Conservation (phyloP, 2,888 invertebrate species). For the Cheilosia pagana region DNA sequence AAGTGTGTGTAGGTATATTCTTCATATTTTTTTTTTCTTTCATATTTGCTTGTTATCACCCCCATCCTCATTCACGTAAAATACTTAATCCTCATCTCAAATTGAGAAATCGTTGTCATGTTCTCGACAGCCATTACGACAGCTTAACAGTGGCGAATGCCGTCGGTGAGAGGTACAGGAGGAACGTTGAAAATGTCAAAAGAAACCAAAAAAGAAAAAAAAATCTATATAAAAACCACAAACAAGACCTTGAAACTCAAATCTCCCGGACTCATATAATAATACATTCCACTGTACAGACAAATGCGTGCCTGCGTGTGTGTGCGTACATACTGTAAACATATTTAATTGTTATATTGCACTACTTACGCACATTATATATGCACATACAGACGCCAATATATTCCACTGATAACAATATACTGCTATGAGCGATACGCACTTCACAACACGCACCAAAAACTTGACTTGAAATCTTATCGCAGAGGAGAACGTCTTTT, state of each 20-base stretch:
- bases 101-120: conserved; percentile 48
- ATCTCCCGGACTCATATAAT: conserved; percentile 39
- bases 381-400: conserved; percentile 30
- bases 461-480: conserved; percentile 63
- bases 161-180: neutral
- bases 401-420: conserved; percentile 56
- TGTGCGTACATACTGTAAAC: neutral
- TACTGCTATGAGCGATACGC: conserved; percentile 26
- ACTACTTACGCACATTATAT: conserved; percentile 22
- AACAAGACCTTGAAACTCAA: conserved; percentile 70
- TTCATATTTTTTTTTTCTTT: neutral
- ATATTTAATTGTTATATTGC: conserved; percentile 35
- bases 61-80: conserved; percentile 25
- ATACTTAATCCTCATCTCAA: conserved; percentile 33
- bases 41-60: conserved; percentile 8
- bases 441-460: conserved; percentile 42
- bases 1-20: neutral
- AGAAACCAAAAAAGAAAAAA: neutral
- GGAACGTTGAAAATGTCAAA: conserved; percentile 11
- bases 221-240: conserved; percentile 26
- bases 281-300: conserved; percentile 10
- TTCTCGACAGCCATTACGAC: conserved; percentile 11
- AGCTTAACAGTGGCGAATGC: conserved; percentile 1
- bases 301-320: conserved; percentile 23
- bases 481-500: conserved; percentile 18